Conservation (phyloP, 2,797 vertebrate species). For the Coendou prehensilis region DNA sequence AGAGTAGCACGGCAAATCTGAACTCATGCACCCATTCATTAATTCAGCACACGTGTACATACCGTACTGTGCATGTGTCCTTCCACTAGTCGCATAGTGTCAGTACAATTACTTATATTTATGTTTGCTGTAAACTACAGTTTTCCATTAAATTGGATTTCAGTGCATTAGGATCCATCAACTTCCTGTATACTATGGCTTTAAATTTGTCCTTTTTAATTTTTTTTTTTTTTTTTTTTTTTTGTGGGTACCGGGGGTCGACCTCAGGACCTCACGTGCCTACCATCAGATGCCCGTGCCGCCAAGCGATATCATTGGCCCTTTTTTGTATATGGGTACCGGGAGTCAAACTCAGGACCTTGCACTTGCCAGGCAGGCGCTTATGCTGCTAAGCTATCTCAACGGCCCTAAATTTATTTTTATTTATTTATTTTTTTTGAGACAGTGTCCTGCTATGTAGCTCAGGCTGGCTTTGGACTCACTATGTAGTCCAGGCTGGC, state of each 20-base stretch:
- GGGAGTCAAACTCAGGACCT: no score
- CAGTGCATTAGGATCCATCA: constrained; percentile 6
- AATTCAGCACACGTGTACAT: background rate
- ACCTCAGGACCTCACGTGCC: no score
- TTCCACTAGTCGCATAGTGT: background rate
- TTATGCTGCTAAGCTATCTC: no score
- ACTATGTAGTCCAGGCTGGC: background rate
- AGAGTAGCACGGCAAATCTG: constrained; percentile 19
- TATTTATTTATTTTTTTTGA: background rate
- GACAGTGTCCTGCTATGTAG: background rate
- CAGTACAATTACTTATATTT: background rate
- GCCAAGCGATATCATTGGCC: no score
- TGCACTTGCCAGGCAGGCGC: no score
- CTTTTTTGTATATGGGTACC: no score
- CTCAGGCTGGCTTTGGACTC: background rate
- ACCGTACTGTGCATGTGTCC: background rate
- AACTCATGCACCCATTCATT: background rate
- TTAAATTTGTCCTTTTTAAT: background rate
- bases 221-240: no score
- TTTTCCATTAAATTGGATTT: constrained; percentile 47
- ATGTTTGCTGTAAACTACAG: background rate
- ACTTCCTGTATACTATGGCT: background rate
- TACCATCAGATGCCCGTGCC: no score
- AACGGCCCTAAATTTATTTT: no score
- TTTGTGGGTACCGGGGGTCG: no score